Conservation (phyloP, 2,797 vertebrate species). For the Hypotaenidia philippensis region DNA sequence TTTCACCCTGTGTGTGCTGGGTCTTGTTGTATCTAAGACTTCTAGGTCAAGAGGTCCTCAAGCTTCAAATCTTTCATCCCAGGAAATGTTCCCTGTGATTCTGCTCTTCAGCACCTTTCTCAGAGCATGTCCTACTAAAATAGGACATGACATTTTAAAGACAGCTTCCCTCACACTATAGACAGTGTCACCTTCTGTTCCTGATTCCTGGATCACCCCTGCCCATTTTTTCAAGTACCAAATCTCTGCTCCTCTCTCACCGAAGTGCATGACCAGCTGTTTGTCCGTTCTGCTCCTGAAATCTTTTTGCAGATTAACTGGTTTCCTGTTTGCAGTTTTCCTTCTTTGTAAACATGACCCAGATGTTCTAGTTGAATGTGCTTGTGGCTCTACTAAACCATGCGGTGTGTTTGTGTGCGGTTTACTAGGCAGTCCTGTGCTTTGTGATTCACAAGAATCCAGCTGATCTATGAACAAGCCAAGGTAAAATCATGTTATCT, state of each 20-base stretch:
- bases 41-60: not conserved
- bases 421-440: not conserved
- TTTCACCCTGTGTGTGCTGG: not conserved
- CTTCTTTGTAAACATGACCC: not conserved
- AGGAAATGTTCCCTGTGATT: not conserved
- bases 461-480: not conserved
- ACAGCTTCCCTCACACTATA: not conserved
- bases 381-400: not conserved
- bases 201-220: not conserved
- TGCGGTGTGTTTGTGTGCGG: not conserved
- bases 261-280: not conserved
- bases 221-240: not conserved
- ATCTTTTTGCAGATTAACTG: not conserved
- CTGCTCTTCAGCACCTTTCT: not conserved
- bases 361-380: not conserved
- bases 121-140: not conserved
- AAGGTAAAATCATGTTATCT: not conserved
- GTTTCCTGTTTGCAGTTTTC: not conserved
- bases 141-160: not conserved
- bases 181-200: not conserved
- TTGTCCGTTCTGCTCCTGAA: not conserved
- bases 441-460: not conserved
- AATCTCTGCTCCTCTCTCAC: not conserved
- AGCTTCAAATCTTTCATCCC: not conserved
- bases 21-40: not conserved